phyloP scores from a whole-genome alignment of 2,888 invertebrate species.

The Amphiduros pacificus region DNA sequence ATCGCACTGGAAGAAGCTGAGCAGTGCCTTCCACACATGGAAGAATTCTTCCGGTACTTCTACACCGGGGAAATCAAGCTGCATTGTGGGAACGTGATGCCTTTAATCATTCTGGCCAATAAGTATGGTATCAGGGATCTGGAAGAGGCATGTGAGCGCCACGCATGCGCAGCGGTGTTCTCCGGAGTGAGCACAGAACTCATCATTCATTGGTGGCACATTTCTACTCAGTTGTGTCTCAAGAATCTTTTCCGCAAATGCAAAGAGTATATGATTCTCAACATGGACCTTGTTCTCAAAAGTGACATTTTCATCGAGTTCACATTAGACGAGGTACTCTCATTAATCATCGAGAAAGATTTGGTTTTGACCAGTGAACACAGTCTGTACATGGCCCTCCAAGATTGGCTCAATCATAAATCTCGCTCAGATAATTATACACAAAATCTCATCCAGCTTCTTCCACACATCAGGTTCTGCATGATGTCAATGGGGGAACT shows the following conservation, averaged over 20 bases:
- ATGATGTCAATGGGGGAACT: slow-evolving; percentile 17
- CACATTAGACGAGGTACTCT: not conserved
- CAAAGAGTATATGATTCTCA: slow-evolving; percentile 11
- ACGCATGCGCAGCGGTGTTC: slow-evolving; percentile 3
- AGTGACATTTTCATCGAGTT: slow-evolving; percentile 6
- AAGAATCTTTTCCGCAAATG: slow-evolving; percentile 1
- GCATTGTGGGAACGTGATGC: slow-evolving; percentile 7
- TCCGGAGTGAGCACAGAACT: slow-evolving; percentile 3
- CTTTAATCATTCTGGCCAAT: slow-evolving; percentile 15
- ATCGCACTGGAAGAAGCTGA: slow-evolving; percentile 8
- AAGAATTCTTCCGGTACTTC: slow-evolving; percentile 18
- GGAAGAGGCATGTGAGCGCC: slow-evolving; percentile 17
- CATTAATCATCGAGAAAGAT: slow-evolving; percentile 3
- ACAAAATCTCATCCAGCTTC: not conserved
- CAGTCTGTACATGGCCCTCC: slow-evolving; percentile 3
- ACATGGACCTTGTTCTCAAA: slow-evolving; percentile 9
- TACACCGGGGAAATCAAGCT: slow-evolving; percentile 18
- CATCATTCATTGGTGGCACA: slow-evolving; percentile 11
- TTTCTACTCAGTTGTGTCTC: slow-evolving; percentile 3
- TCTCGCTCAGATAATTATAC: not conserved
- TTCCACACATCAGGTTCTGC: slow-evolving; percentile 13
- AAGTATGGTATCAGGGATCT: slow-evolving; percentile 14
- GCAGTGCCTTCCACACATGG: slow-evolving; percentile 11
- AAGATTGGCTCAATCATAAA: slow-evolving; percentile 11
- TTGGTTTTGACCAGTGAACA: slow-evolving; percentile 16